phyloP scores from a whole-genome alignment of 2,888 invertebrate genomes.

The Chelonus formosanus region DNA sequence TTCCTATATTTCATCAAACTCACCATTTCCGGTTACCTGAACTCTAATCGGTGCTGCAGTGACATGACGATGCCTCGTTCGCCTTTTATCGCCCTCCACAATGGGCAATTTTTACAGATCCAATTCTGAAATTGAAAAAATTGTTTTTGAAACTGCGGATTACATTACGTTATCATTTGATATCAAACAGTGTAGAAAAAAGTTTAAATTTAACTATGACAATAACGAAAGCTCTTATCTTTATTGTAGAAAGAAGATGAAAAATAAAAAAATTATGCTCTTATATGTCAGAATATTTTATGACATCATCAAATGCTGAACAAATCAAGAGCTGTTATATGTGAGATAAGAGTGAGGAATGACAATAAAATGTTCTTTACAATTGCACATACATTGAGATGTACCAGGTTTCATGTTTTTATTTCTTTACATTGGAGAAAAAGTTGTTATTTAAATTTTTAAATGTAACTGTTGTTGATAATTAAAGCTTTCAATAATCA shows the following conservation, averaged over 20 bases:
- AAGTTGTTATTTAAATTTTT: too few species aligned
- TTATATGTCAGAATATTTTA: slow-evolving; percentile 11
- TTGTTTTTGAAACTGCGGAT: background rate
- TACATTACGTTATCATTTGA: background rate
- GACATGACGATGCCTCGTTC: slow-evolving; percentile 53
- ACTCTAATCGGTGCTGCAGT: slow-evolving; percentile 47
- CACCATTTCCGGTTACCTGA: slow-evolving; percentile 50
- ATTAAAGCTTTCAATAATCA: too few species aligned
- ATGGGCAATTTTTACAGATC: slow-evolving; percentile 45
- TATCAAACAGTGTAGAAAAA: background rate
- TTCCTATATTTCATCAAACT: slow-evolving; percentile 20
- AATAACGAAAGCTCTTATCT: background rate
- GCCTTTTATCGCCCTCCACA: slow-evolving; percentile 56
- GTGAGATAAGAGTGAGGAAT: background rate
- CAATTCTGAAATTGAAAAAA: slow-evolving; percentile 40
- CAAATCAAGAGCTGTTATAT: background rate
- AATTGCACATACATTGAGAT: background rate
- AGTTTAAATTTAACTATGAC: too few species aligned
- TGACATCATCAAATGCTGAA: slow-evolving; percentile 4
- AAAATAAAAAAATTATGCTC: background rate
- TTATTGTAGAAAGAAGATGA: background rate
- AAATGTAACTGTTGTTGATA: too few species aligned
- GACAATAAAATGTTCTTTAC: slow-evolving; percentile 10
- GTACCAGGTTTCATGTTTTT: background rate
- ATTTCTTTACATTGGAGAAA: background rate